Conservation (phyloP, 2,797 vertebrate genomes). For the Hybognathus amarus region DNA sequence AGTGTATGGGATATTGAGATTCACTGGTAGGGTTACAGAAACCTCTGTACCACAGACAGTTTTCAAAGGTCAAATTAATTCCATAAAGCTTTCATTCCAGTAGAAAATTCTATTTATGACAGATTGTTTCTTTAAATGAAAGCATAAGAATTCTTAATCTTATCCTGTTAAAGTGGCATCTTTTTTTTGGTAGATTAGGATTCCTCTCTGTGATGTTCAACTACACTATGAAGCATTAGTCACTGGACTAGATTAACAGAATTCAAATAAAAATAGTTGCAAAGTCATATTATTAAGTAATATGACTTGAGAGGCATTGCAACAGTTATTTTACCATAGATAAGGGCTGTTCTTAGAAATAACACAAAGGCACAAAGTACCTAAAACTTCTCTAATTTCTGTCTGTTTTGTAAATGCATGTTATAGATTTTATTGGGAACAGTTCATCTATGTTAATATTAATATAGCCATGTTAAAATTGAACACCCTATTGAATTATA, state of each 20-base stretch:
- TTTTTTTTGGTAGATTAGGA: neutral
- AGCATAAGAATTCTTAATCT: neutral
- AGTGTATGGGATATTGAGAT: neutral
- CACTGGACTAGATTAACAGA: neutral
- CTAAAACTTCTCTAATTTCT: neutral
- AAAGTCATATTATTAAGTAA: neutral
- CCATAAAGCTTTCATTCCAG: neutral
- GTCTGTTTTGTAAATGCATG: neutral
- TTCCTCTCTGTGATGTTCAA: neutral
- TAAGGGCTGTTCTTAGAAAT: neutral
- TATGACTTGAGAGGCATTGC: neutral
- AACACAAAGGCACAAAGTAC: neutral
- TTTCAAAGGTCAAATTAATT: neutral
- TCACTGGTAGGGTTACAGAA: neutral
- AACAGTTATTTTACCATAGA: neutral
- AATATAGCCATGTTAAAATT: no score
- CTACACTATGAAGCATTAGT: neutral
- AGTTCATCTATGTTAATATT: no score
- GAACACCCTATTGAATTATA: no score
- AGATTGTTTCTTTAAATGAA: neutral
- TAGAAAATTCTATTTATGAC: neutral
- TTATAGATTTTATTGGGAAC: neutral
- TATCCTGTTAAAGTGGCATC: neutral
- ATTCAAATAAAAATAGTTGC: neutral
- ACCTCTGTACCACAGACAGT: neutral